A percentile compares a stretch with the other conserved stretches of the same genome.
Evolutionary conservation across 2,888 invertebrate species (phyloP).

Genomic region (Trachelus iudaicus): DNA sequence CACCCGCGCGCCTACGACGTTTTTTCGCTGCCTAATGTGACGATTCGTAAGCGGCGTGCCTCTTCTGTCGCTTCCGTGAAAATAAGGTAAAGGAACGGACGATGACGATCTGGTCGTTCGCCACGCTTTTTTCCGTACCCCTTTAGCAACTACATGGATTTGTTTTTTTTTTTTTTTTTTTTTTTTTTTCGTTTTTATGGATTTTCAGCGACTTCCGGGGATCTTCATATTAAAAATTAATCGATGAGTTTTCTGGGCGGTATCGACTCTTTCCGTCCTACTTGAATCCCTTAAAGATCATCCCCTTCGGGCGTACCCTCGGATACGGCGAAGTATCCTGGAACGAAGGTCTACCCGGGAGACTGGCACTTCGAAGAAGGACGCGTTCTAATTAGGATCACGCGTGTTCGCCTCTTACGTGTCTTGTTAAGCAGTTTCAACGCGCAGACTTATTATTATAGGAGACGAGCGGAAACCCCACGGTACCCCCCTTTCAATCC

Average conservation of each 20-base stretch:
- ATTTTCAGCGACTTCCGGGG: background rate
- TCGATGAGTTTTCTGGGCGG: background rate
- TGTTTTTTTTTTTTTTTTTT: background rate
- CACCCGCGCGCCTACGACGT: conserved; percentile 28
- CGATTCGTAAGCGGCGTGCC: conserved; percentile 50
- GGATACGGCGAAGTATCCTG: background rate
- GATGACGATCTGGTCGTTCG: conserved; percentile 22
- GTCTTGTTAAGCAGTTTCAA: conserved; percentile 22
- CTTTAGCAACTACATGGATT: too few relatives aligned
- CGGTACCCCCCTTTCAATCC: background rate
- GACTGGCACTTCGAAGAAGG: conserved; percentile 40
- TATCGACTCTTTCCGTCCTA: background rate
- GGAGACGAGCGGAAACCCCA: background rate
- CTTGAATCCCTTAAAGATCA: background rate
- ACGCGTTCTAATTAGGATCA: conserved; percentile 65
- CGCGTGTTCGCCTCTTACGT: conserved; percentile 55
- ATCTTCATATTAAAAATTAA: background rate
- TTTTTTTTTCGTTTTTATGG: background rate
- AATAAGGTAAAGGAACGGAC: conserved; percentile 35
- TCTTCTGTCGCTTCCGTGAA: conserved; percentile 41
- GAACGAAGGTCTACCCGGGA: background rate
- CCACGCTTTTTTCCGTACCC: conserved; percentile 5
- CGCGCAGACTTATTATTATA: conserved; percentile 1
- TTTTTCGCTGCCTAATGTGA: conserved; percentile 42
- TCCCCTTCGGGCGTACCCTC: background rate